Percentiles rank a stretch among this genome's conserved stretches.
Evolutionary conservation across 2,888 invertebrate species (phyloP).

Genomic region (Amblyjoppa proteus): DNA sequence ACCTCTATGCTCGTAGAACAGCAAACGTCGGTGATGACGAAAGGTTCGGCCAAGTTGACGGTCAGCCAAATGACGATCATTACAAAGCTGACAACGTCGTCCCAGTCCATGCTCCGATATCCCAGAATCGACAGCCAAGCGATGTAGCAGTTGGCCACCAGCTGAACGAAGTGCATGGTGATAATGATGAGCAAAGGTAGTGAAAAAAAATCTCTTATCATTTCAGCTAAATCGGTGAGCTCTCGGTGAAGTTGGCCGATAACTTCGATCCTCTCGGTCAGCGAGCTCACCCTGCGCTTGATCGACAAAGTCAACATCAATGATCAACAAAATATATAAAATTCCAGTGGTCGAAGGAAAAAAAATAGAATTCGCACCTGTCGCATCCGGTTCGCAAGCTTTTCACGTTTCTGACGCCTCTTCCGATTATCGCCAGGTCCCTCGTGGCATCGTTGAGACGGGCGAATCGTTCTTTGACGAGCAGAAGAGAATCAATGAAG

Average conservation of each 20-base stretch:
- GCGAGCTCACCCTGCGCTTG: background rate
- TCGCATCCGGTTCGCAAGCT: background rate
- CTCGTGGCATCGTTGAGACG: conserved; percentile 32
- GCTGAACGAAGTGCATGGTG: conserved; percentile 30
- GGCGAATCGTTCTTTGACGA: conserved; percentile 35
- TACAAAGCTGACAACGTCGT: background rate
- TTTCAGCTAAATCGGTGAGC: conserved; percentile 25
- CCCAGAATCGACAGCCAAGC: conserved; percentile 14
- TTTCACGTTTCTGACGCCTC: background rate
- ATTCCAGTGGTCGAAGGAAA: background rate
- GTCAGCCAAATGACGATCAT: background rate
- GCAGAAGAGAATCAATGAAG: conserved; percentile 15
- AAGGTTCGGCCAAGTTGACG: conserved; percentile 20
- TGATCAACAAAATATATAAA: background rate
- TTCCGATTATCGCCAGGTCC: conserved; percentile 20
- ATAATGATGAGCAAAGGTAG: conserved; percentile 12
- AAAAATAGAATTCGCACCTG: background rate
- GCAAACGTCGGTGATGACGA: conserved; percentile 16
- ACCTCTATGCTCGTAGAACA: conserved; percentile 30
- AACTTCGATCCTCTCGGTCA: conserved; percentile 19
- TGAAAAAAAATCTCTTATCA: conserved; percentile 38
- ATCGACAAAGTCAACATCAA: background rate
- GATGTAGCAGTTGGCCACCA: conserved; percentile 28
- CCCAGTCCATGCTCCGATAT: conserved; percentile 12
- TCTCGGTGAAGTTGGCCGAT: conserved; percentile 34